Evolutionary conservation across 2,888 invertebrate species (phyloP).

Genomic region (Cosmorhoe ocellata): DNA sequence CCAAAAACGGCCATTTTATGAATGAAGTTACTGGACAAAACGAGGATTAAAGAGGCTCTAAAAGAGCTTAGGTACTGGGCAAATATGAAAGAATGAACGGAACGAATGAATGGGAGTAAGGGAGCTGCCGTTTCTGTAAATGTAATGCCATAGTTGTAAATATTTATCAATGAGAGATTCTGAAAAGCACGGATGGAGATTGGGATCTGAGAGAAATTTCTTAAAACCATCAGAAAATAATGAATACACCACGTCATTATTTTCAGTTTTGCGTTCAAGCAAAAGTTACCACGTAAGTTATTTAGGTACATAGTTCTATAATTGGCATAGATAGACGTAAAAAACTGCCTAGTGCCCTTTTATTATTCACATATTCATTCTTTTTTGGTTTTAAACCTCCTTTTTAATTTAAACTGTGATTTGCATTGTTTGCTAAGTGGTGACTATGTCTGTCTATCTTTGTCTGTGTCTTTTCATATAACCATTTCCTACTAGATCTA

Average conservation of each 20-base stretch:
- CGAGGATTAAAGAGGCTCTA: constrained; percentile 36
- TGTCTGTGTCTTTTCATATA: too few species aligned
- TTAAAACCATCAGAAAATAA: constrained; percentile 6
- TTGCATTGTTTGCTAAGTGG: too few species aligned
- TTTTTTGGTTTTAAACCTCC: too few species aligned
- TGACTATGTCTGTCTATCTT: too few species aligned
- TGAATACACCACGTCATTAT: neutral
- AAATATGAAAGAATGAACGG: constrained; percentile 52
- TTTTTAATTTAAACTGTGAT: too few species aligned
- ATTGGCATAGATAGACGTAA: too few species aligned
- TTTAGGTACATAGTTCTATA: too few species aligned
- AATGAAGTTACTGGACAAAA: constrained; percentile 50
- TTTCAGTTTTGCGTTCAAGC: neutral
- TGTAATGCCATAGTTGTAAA: constrained; percentile 65
- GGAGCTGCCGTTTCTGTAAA: constrained; percentile 34
- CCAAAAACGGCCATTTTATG: constrained; percentile 39
- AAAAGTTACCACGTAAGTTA: too few species aligned
- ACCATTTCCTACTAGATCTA: constrained; percentile 11
- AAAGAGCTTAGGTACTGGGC: constrained; percentile 37
- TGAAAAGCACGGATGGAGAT: constrained; percentile 36
- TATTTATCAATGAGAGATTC: constrained; percentile 64
- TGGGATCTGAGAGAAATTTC: constrained; percentile 8
- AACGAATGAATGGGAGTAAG: constrained; percentile 40
- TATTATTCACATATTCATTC: too few species aligned
- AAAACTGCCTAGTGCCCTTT: too few species aligned